phyloP scores from a whole-genome alignment of 2,113 vertebrate species.

The Triplophysa rosa region DNA sequence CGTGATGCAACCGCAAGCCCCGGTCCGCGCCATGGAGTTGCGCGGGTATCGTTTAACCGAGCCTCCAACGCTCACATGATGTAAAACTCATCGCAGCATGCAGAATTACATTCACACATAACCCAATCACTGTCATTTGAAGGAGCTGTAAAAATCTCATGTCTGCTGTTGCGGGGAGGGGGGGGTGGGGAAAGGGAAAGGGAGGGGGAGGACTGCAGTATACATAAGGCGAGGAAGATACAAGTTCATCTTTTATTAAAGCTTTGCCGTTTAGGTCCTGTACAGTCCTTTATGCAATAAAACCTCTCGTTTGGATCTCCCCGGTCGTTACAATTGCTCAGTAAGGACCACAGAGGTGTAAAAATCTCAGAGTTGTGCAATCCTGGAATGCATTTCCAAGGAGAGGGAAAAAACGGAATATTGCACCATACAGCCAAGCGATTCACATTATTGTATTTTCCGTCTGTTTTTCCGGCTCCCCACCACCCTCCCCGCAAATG shows the following conservation, averaged over 20 bases:
- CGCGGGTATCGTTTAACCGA: conserved; percentile 56
- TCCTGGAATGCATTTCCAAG: conserved; percentile 56
- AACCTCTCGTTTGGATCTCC: conserved; percentile 39
- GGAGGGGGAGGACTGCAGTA: conserved; percentile 29
- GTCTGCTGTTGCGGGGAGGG: conserved; percentile 47
- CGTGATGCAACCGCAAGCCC: neutral
- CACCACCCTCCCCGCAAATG: neutral
- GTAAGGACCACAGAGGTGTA: conserved; percentile 28
- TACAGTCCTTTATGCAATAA: conserved; percentile 44
- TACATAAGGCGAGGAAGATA: conserved; percentile 45
- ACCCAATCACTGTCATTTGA: conserved; percentile 61
- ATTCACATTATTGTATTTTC: neutral
- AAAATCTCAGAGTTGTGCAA: conserved; percentile 49
- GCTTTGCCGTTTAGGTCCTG: conserved; percentile 46
- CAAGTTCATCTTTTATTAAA: conserved; percentile 55
- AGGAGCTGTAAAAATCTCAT: conserved; percentile 48
- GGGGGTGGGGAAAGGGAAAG: neutral
- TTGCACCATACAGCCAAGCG: conserved; percentile 58
- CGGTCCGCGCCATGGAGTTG: neutral
- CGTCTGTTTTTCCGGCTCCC: neutral
- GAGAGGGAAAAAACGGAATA: conserved; percentile 48
- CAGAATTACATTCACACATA: conserved; percentile 64
- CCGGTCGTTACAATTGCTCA: conserved; percentile 37
- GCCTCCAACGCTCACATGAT: conserved; percentile 51
- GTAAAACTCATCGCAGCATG: conserved; percentile 61